Conservation (phyloP, 2,113 vertebrate genomes). For the Daubentonia madagascariensis region DNA sequence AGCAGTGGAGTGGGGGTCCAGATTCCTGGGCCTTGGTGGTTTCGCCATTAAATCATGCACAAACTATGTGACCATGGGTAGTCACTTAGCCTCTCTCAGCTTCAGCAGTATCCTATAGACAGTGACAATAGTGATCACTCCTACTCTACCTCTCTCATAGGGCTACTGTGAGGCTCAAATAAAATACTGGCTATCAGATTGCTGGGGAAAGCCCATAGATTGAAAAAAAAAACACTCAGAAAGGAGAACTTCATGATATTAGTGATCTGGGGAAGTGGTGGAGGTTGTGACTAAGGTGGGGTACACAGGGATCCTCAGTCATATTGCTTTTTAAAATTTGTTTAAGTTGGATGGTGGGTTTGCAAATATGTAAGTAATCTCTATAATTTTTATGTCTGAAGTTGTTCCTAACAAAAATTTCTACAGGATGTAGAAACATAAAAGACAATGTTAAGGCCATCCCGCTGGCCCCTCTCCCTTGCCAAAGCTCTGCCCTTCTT, state of each 20-base stretch:
- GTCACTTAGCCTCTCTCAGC: neutral
- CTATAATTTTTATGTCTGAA: neutral
- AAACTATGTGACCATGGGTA: neutral
- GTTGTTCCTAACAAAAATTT: neutral
- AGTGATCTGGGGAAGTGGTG: neutral
- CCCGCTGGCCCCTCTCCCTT: neutral
- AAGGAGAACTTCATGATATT: neutral
- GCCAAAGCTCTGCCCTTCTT: neutral
- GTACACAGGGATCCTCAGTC: no score
- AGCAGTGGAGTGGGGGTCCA: neutral
- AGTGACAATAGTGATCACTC: neutral
- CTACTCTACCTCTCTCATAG: neutral
- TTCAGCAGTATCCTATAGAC: neutral
- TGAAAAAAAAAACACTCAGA: neutral
- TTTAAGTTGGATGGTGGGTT: neutral
- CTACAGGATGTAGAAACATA: neutral
- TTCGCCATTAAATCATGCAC: neutral
- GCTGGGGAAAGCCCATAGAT: neutral
- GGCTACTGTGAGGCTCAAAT: neutral
- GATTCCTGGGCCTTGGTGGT: neutral
- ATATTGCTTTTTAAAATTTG: neutral
- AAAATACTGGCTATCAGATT: neutral
- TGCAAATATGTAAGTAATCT: neutral
- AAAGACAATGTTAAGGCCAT: neutral
- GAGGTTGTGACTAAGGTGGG: neutral